Evolutionary conservation across 2,888 invertebrate species (phyloP), one percentile per base, ranked within the genome.

Genomic region (Osmoderma eremita): DNA sequence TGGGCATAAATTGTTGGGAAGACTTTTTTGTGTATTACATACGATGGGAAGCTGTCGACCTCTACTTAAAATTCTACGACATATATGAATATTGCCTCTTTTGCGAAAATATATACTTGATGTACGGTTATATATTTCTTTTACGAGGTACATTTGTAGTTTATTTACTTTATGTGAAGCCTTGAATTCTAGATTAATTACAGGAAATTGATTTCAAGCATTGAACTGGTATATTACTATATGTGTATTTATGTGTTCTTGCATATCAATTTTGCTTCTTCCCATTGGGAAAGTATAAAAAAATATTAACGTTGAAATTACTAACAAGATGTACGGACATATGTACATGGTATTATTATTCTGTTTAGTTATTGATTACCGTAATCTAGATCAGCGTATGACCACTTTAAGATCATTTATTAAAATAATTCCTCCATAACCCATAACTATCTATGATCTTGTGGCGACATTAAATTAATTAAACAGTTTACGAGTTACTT

Each of bases 1-100:
- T 54, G 54, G 54, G 15, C 54, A 38, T 54, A 54, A 39, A 54
- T 54, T 54, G 39, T 10, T 15, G 15, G 45, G 3, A 18, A 45
- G 15, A 15, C 13, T 15, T 45, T 45, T 45, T 4, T 15, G 1
- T 3, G n/a, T 38, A 1, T 30, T 39, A 10, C 24, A 39, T 39
- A 17, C 17, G 39, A 17, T 54, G 39, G 38, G 54, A 54, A 54
- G 3, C 18, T 12, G 10, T 12, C 39, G 54, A 36, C 39, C 38
- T 22, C 3, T 30, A 5, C 5, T 36, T 38, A 38, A 54, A 39
- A 39, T 54, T 39, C 20, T 39, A 54, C 17, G n/a, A n/a, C n/a
- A n/a, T 39, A 20, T 17, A 36, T 38, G 5, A 30, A 53, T 53
- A 18, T 38, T 36, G 5, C 24, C 3, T 24, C 12, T 39, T 39